A percentile compares a stretch with the other conserved stretches of the same genome.
These are phyloP conservation scores for Coelopa pilipes DNA, from an alignment of 2,888 invertebrate genomes.

Conservation along the genomic window DNA sequence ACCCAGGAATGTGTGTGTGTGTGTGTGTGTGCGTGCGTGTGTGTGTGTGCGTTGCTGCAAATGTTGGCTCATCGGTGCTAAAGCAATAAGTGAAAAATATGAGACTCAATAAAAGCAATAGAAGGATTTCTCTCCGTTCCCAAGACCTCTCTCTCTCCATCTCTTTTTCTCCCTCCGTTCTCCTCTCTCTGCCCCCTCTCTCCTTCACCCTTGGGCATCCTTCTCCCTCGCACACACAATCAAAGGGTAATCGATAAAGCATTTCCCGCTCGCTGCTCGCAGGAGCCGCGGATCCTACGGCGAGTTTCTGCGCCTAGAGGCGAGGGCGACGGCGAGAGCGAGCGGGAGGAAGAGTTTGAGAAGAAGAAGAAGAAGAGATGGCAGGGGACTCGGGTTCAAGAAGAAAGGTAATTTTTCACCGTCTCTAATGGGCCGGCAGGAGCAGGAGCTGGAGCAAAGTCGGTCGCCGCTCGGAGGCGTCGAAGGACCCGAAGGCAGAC, in stretches of 20 bases:
- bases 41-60: conserved; percentile 9
- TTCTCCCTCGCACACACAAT: not conserved
- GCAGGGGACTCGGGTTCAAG: too few species aligned
- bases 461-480: too few species aligned
- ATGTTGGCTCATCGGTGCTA: conserved; percentile 29
- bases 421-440: too few species aligned
- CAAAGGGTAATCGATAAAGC: conserved; percentile 27
- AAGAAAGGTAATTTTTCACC: too few species aligned
- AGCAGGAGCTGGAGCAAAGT: too few species aligned
- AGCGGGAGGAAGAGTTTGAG: too few species aligned
- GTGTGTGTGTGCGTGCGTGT: not conserved
- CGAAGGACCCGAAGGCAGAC: too few species aligned
- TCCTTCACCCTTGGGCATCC: too few species aligned
- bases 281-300: too few species aligned
- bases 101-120: conserved; percentile 35
- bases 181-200: not conserved
- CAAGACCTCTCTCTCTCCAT: not conserved
- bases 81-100: conserved; percentile 38
- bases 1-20: conserved; percentile 2
- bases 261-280: not conserved
- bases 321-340: too few species aligned
- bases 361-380: too few species aligned
- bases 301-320: too few species aligned
- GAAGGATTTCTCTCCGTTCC: conserved; percentile 12
- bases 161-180: not conserved